Evolutionary conservation across 2,888 invertebrate species (phyloP).

Genomic region (Mythimna albipuncta): DNA sequence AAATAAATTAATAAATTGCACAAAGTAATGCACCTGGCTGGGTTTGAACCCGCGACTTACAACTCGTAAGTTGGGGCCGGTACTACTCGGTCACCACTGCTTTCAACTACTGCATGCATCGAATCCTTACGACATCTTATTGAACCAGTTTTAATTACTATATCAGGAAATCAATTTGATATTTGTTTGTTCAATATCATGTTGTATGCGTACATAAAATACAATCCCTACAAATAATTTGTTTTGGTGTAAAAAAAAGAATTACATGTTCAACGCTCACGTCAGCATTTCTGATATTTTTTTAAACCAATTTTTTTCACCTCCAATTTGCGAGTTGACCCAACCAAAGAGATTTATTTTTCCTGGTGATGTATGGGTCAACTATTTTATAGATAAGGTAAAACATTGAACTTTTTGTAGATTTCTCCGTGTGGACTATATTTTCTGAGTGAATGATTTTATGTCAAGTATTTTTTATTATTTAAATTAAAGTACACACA

Average conservation of each 20-base stretch:
- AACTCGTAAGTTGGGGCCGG: too few relatives aligned
- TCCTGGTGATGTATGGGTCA: slow-evolving; percentile 34
- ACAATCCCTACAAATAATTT: slow-evolving; percentile 26
- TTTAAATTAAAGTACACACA: too few relatives aligned
- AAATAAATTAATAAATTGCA: too few relatives aligned
- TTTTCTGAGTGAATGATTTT: background rate
- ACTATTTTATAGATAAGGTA: slow-evolving; percentile 40
- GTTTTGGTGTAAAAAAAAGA: slow-evolving; percentile 44
- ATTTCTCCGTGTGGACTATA: background rate
- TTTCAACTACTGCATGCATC: too few relatives aligned
- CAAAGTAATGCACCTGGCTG: too few relatives aligned
- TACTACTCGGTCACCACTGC: too few relatives aligned
- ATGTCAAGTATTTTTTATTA: background rate
- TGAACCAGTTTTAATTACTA: too few relatives aligned
- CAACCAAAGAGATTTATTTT: slow-evolving; percentile 41
- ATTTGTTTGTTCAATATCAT: too few relatives aligned
- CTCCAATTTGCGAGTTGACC: slow-evolving; percentile 45
- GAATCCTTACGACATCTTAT: too few relatives aligned
- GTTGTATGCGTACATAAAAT: background rate
- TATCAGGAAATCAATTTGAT: too few relatives aligned
- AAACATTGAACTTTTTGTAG: slow-evolving; percentile 6
- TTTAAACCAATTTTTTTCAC: slow-evolving; percentile 43
- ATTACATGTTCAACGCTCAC: slow-evolving; percentile 46
- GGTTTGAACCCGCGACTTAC: too few relatives aligned
- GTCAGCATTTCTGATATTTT: slow-evolving; percentile 53